phyloP scores from a whole-genome alignment of 2,888 invertebrate genomes.

The Lycocerus yunnanus region DNA sequence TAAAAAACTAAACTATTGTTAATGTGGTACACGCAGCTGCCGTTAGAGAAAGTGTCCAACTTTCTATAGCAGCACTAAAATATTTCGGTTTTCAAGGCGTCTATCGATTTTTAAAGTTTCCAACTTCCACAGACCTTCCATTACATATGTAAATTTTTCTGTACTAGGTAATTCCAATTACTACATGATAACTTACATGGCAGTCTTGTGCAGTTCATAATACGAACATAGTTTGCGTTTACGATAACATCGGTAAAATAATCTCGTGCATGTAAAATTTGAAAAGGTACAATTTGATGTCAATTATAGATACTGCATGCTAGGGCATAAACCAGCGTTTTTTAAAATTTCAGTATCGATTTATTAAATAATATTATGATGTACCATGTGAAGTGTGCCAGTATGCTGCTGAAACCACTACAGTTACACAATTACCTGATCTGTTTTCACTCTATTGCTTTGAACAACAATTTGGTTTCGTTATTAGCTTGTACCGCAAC shows the following conservation, averaged over 20 bases:
- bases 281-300: constrained; percentile 19
- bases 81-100: background rate
- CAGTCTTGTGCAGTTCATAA: constrained; percentile 12
- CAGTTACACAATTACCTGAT: background rate
- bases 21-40: background rate
- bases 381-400: background rate
- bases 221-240: constrained; percentile 18
- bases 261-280: constrained; percentile 11
- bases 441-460: background rate
- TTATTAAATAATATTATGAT: background rate
- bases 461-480: background rate
- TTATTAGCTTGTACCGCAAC: background rate
- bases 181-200: background rate
- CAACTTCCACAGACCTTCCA: background rate
- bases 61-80: background rate
- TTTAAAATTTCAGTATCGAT: background rate
- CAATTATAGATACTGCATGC: constrained; percentile 15
- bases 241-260: constrained; percentile 17
- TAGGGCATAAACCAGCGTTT: background rate
- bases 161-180: background rate
- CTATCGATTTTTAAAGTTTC: background rate
- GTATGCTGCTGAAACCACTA: background rate
- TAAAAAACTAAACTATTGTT: constrained; percentile 4
- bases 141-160: background rate
- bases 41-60: background rate